Evolutionary conservation across 2,888 invertebrate genomes (phyloP), one percentile per base, ranked within the genome.

Genomic region (Endomychus coccineus): DNA sequence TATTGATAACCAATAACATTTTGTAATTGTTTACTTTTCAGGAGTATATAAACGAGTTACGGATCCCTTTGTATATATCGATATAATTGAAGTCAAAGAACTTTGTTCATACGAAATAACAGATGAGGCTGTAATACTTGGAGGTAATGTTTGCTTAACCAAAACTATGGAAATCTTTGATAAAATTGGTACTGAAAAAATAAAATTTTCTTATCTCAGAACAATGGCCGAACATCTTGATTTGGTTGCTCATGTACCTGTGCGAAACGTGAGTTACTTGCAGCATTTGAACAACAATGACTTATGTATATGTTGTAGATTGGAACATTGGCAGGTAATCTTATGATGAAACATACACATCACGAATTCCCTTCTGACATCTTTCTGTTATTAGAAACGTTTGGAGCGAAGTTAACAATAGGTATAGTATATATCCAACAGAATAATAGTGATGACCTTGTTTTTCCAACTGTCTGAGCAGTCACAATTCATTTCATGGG

Each of bases 281-380:
- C 19, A 5, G 7, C n/a, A n/a, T n/a, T n/a, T n/a, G n/a, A n/a
- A n/a, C 3, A 27, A n/a, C 12, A n/a, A 29, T 16, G n/a, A 32
- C 7, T 32, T 10, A 16, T 28, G 11, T 31, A 9, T 24, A 16
- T 22, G 10, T 21, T 15, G 16, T 53, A 78, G 78, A 67, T 74
- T 41, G 83, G 80, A 15, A 78, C 78, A 1, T 65, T 84, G 43
- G 83, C 79, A 29, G 85, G 84, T 7, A 85, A 84, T 53, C 52
- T 78, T 34, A 71, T 73, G 60, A 66, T 83, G 50, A 85, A 85
- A 55, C 75, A 82, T 51, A 55, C 65, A 12, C 71, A 82, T 49
- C 67, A 64, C 2, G 78, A 79, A 22, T 86, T 86, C 55, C 79
- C 78, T 0, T 85, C 85, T 0, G 86, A 86, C 56, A 53, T 85